Evolutionary conservation across 2,113 vertebrate genomes (phyloP).

Genomic region (Trogon melanurus): DNA sequence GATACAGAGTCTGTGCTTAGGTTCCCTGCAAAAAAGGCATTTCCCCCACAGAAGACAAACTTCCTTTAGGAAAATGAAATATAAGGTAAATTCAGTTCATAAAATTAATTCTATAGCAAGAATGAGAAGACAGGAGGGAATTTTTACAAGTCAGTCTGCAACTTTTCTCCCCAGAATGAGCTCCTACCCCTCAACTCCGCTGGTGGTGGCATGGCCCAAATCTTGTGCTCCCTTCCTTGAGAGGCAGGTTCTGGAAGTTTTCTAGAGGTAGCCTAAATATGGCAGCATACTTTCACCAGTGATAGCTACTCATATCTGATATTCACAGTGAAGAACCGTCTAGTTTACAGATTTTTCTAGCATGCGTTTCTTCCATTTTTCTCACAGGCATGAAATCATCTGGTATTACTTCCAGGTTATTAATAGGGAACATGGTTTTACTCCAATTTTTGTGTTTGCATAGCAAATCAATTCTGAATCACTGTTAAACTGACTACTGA

Average conservation of each 20-base stretch:
- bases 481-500: background rate
- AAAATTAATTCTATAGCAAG: background rate
- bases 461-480: background rate
- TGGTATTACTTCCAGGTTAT: background rate
- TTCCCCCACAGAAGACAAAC: background rate
- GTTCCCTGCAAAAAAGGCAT: background rate
- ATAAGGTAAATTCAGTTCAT: background rate
- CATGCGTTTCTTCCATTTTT: background rate
- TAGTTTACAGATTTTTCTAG: background rate
- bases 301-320: background rate
- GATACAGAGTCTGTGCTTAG: background rate
- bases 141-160: background rate
- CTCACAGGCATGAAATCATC: background rate
- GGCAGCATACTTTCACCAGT: background rate
- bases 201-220: fast-evolving
- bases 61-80: background rate
- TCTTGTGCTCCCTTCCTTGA: background rate
- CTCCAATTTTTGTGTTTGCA: background rate
- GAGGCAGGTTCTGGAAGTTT: background rate
- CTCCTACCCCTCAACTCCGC: background rate
- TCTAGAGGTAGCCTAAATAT: background rate
- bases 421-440: background rate
- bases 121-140: background rate
- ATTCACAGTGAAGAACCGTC: background rate
- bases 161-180: background rate